Evolutionary conservation across 2,797 vertebrate species (phyloP).

Genomic region (Allobates femoralis): DNA sequence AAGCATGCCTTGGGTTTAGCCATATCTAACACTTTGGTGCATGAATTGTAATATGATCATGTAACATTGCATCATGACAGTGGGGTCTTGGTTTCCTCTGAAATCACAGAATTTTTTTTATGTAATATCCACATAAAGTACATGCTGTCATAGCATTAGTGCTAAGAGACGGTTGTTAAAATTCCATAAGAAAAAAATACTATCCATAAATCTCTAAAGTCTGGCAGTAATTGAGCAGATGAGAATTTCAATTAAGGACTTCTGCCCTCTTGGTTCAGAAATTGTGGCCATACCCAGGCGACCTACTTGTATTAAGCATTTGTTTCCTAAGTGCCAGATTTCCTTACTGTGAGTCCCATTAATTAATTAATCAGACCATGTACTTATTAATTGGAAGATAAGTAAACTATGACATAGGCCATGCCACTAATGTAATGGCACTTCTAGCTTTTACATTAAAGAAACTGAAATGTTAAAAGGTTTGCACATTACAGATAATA

Average conservation of each 20-base stretch:
- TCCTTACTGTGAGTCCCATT: slow-evolving; percentile 9
- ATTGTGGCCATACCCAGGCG: not conserved
- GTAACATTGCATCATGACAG: no score
- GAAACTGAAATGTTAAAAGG: not conserved
- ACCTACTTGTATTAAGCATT: slow-evolving; percentile 23
- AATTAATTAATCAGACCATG: slow-evolving; percentile 42
- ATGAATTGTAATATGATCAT: no score
- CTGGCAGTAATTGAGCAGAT: slow-evolving; percentile 35
- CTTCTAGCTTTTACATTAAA: not conserved
- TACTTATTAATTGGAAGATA: slow-evolving; percentile 36
- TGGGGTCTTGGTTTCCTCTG: no score
- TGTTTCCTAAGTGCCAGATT: slow-evolving; percentile 25
- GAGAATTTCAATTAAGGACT: slow-evolving; percentile 39
- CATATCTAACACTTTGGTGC: no score
- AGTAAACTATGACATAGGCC: not conserved
- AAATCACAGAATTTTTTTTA: no score
- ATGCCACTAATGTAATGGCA: slow-evolving; percentile 21
- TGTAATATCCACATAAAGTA: no score
- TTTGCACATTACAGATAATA: slow-evolving; percentile 10
- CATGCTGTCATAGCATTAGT: no score
- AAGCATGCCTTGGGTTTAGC: no score
- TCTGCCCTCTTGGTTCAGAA: slow-evolving; percentile 2
- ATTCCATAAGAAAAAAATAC: not conserved
- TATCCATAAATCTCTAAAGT: not conserved
- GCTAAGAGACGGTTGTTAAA: not conserved